phyloP scores from a whole-genome alignment of 2,797 vertebrate genomes.

The Mustela erminea region DNA sequence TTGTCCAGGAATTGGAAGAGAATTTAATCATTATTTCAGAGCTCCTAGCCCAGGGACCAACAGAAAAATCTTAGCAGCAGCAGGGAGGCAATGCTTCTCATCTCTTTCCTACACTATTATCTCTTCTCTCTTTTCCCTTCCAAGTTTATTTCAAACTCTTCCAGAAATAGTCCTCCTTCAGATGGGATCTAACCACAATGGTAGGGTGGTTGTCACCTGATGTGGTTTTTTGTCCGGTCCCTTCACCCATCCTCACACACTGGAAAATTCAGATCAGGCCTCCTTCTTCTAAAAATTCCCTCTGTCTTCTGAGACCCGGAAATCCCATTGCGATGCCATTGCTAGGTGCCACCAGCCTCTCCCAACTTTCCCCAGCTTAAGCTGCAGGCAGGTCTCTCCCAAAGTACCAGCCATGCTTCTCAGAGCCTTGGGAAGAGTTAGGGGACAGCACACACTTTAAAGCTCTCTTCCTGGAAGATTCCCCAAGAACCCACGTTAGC shows the following conservation, averaged over 20 bases:
- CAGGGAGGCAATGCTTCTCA: not conserved
- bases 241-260: not conserved
- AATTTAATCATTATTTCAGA: conserved; percentile 44
- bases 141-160: not conserved
- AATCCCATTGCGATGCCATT: not conserved
- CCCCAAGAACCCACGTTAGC: not conserved
- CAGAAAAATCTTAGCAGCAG: not conserved
- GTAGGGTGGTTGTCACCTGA: not conserved
- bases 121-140: not conserved
- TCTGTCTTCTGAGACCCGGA: not conserved
- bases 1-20: conserved; percentile 7
- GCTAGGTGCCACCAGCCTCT: not conserved
- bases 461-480: not conserved
- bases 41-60: not conserved
- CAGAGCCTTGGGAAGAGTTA: not conserved
- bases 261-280: not conserved
- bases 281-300: not conserved
- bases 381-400: not conserved
- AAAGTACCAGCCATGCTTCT: not conserved
- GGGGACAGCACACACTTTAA: not conserved
- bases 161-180: not conserved
- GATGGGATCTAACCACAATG: not conserved
- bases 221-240: not conserved
- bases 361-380: not conserved
- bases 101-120: not conserved